Base-by-base conservation (phyloP, 2,888 invertebrate genomes). In the Saturnia japonica region DNA sequence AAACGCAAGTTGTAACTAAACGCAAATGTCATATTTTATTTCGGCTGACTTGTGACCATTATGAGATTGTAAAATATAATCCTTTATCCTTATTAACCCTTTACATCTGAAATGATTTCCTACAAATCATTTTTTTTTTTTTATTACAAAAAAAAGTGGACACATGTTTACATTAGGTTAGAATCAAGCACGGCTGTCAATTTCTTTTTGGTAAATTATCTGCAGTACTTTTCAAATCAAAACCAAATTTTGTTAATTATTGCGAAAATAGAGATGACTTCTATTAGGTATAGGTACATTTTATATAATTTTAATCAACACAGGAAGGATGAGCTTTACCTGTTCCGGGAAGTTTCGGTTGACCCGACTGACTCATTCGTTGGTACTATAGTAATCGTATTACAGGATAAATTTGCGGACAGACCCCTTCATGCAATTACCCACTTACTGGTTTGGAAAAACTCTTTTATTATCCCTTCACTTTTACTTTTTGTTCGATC, bases 401-500 rank as follows among this genome's bases (percentile, higher is more conserved):
- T 51, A 72, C 60, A 60, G 67, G 69, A 69, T 70, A 47, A 72
- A 70, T 68, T 73, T 66, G 71, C 57, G 57, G 68, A 72, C 70
- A 68, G 71, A 60, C 68, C 85, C 78, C 84, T 85, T 90, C 86
- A 88, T 85, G 87, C 87, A 88, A 91, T 91, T 90, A 89, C 82
- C 84, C 80, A 82, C 85, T 88, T 87, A 87, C 85, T 88, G 86
- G 84, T 85, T 85, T 81, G 80, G 80, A 81, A 84, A 85, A 83
- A 72, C 70, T 75, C 74, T 80, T 72, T 74, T 73, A 75, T 76
- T 82, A 60, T 80, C 79, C 80, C 77, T 75, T 80, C 77, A 81
- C 80, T 77, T 76, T 77, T 75, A 68, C 74, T 80, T 81, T 76
- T 76, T 72, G 73, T 72, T 77, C 80, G 73, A 80, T 77, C 73